A percentile compares a stretch with the other conserved stretches of the same genome.
phyloP scores from a whole-genome alignment of 2,113 vertebrate species.

The Chroicocephalus ridibundus region DNA sequence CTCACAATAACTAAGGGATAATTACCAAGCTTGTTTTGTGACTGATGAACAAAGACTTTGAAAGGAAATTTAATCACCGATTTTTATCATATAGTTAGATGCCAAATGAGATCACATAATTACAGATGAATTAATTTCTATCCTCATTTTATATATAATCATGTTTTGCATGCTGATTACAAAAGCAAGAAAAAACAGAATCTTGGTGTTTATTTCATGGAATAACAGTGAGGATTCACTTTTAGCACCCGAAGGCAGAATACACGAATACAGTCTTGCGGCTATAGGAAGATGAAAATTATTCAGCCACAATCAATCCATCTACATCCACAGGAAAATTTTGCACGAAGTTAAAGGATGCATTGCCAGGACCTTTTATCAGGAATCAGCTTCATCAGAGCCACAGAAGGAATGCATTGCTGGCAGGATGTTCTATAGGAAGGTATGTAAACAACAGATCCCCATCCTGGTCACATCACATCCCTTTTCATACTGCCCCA shows the following conservation, averaged over 20 bases:
- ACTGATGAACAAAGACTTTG: conserved; percentile 63
- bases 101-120: conserved; percentile 67
- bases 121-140: conserved; percentile 56
- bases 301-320: not conserved
- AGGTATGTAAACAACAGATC: not conserved
- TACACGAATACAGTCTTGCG: not conserved
- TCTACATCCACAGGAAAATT: not conserved
- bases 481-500: not conserved
- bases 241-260: not conserved
- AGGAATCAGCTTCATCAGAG: not conserved
- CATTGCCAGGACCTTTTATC: not conserved
- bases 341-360: not conserved
- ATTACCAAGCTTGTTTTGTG: conserved; percentile 60
- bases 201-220: conserved; percentile 5
- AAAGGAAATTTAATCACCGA: conserved; percentile 71
- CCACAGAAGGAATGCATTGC: not conserved
- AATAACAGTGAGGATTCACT: not conserved
- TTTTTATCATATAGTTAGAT: conserved; percentile 60
- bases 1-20: conserved; percentile 55
- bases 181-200: conserved; percentile 35
- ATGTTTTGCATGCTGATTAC: not conserved
- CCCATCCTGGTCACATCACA: not conserved
- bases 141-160: conserved; percentile 48
- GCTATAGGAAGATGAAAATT: not conserved
- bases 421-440: not conserved